Evolutionary conservation across 2,888 invertebrate species (phyloP).

Genomic region (Deilephila elpenor): DNA sequence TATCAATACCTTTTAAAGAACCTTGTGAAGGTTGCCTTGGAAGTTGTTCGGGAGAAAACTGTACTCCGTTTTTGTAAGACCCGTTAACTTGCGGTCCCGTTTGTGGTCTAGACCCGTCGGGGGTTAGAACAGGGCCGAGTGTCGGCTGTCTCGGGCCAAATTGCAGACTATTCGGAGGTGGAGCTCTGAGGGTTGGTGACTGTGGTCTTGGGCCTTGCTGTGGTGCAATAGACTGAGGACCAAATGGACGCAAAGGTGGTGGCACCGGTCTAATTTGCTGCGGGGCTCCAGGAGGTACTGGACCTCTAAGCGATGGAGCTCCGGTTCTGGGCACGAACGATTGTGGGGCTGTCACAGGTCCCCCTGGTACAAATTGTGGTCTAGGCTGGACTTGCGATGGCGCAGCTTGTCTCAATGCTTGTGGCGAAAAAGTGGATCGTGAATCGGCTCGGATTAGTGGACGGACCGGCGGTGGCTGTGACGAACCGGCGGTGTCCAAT

Average conservation of each 20-base stretch:
- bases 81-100: conserved; percentile 63
- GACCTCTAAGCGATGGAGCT: conserved; percentile 62
- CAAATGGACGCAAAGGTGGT: conserved; percentile 66
- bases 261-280: conserved; percentile 64
- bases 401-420: conserved; percentile 61
- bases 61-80: conserved; percentile 58
- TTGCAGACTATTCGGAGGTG: conserved; percentile 77
- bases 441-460: conserved; percentile 73
- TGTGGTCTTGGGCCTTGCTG: conserved; percentile 70
- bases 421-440: conserved; percentile 68
- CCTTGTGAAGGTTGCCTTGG: conserved; percentile 77
- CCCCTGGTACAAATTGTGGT: conserved; percentile 79
- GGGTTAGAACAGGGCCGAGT: conserved; percentile 63
- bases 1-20: conserved; percentile 69
- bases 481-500: conserved; percentile 55
- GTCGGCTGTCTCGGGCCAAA: conserved; percentile 80
- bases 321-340: conserved; percentile 70
- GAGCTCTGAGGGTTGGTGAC: conserved; percentile 70
- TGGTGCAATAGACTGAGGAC: conserved; percentile 69
- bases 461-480: conserved; percentile 65
- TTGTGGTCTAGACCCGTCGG: conserved; percentile 65
- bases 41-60: conserved; percentile 54
- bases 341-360: conserved; percentile 66
- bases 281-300: conserved; percentile 58
- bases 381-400: conserved; percentile 62